Conservation (phyloP, 2,797 vertebrate species). For the Pantherophis alleghaniensis region DNA sequence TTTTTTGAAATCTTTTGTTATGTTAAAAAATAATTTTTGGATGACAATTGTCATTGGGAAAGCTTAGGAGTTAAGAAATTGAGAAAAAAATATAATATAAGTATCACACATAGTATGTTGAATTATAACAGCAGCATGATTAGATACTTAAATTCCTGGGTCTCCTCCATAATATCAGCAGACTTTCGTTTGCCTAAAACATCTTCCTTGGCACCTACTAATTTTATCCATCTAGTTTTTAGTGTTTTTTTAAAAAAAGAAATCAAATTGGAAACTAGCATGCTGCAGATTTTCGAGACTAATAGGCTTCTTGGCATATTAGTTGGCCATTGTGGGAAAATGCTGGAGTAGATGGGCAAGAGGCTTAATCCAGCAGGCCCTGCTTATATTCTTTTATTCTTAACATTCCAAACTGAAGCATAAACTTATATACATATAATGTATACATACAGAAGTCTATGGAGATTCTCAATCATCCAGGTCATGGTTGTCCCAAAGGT, state of each 20-base stretch:
- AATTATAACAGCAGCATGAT: neutral
- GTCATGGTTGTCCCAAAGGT: no score
- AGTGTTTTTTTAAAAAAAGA: neutral
- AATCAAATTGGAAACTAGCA: neutral
- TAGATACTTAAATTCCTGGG: neutral
- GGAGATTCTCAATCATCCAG: no score
- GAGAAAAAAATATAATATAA: neutral
- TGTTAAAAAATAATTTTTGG: neutral
- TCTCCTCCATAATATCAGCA: neutral
- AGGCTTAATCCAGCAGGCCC: neutral
- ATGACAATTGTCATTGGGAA: neutral
- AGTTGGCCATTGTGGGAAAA: neutral
- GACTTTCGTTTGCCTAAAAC: neutral
- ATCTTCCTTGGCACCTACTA: neutral
- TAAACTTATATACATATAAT: neutral
- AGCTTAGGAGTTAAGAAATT: neutral
- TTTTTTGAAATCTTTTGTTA: neutral
- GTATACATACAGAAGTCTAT: neutral
- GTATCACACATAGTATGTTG: neutral
- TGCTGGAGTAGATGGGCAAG: neutral
- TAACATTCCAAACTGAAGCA: neutral
- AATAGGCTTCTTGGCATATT: neutral
- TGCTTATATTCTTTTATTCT: neutral
- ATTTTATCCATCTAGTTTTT: neutral
- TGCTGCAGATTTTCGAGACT: neutral